These are phyloP conservation scores for Eremophila alpestris DNA, from an alignment of 2,797 vertebrate genomes.

Conservation along the genomic window DNA sequence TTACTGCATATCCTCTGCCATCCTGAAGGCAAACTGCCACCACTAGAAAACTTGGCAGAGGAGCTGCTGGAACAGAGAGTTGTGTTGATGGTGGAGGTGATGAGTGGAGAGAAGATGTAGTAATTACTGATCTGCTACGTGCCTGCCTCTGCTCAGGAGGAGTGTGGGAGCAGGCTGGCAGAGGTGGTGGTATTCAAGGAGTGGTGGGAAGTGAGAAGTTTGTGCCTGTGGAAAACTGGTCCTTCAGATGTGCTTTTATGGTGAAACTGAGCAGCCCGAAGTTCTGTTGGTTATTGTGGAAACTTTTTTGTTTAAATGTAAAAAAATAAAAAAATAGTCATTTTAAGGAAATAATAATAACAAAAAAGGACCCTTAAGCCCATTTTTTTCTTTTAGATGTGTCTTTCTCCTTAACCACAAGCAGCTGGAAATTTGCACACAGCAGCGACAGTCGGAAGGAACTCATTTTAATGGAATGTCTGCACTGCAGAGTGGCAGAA, in stretches of 20 bases:
- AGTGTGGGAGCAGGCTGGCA: not conserved
- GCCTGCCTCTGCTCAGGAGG: not conserved
- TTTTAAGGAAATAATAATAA: not conserved
- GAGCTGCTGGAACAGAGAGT: not conserved
- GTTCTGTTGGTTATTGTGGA: not conserved
- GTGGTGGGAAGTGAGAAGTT: conserved; percentile 47
- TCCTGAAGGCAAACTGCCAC: not conserved
- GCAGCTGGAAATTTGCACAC: conserved; percentile 49
- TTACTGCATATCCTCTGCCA: fast-evolving
- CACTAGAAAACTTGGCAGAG: not conserved
- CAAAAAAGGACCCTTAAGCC: not conserved
- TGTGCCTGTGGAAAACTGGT: not conserved
- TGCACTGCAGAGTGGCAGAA: not conserved
- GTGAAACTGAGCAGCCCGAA: not conserved
- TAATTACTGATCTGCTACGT: not conserved
- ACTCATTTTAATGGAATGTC: conserved; percentile 59
- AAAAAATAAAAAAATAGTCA: not conserved
- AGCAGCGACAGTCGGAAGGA: conserved; percentile 38
- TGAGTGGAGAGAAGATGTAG: not conserved
- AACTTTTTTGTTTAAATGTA: not conserved
- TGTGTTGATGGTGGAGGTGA: not conserved
- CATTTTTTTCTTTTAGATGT: not conserved
- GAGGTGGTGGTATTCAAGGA: not conserved
- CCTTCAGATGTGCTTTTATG: conserved; percentile 18
- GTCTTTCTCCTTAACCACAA: conserved; percentile 29